Base-by-base conservation (phyloP, 2,888 invertebrate species). In the Caenorhabditis japonica region DNA sequence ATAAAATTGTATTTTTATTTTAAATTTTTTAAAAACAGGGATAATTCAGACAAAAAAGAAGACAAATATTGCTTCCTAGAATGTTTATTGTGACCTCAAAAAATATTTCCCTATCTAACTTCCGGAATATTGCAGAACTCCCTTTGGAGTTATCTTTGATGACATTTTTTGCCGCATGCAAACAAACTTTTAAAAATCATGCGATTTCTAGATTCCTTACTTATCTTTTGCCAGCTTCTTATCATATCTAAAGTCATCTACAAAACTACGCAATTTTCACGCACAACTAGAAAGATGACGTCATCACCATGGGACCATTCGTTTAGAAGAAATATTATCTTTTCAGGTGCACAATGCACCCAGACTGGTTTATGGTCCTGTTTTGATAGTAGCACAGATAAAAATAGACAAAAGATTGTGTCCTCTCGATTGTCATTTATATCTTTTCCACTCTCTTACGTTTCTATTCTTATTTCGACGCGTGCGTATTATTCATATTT, bases 291-390 rank as follows among this genome's bases (percentile, higher is more conserved):
- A 53, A 3, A 21, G 33, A 21, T 34, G 23, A 36, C 17, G 27
- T 58, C 55, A 41, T 55, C 13, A n/a, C n/a, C n/a, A n/a, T n/a
- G 13, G 19, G 5, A 4, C 15, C 4, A 17, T 2, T 8, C 10
- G 25, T 13, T 1, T 8, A 13, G 15, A 33, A 33, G 27, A 5
- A 15, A 33, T 49, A 47, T 66, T 51, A 51, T 51, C 12, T 51
- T 49, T 23, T 56, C 34, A 5, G 47, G 66, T 66, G 38, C 66
- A 41, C 49, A 27, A 13, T 56, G 66, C 38, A 66, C 66, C 43
- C 51, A 34, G 1, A 49, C 4, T 25, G 21, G 13, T 4, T 17
- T 15, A 15, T 23, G 36, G 44, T 30, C 38, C 49, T 61, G 39
- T 61, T 52, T 61, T 60, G 23, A 23, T 60, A 34, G 21, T 41